Evolutionary conservation across 2,888 invertebrate genomes (phyloP), one percentile per base, ranked within the genome.

Genomic region (Ommatoiulus sabulosus): DNA sequence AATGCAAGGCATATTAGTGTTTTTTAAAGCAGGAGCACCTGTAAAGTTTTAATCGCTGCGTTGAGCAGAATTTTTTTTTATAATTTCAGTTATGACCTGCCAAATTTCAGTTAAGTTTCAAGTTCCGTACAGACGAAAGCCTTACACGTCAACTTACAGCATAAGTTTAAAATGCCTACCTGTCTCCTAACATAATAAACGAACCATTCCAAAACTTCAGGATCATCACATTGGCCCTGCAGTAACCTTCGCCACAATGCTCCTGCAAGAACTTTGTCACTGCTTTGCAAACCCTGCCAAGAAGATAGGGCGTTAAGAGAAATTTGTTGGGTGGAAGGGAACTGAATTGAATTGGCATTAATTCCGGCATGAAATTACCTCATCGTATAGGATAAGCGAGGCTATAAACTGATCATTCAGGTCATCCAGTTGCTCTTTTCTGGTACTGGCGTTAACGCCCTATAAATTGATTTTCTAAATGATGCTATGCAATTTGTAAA

Each of bases 211-310:
- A 92, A 72, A 20, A 91, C 48, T 15, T 44, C 46, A 20, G 89
- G 84, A 57, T 90, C 84, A 86, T 44, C 91, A 90, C 90, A 88
- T 15, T 90, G 57, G 89, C 89, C 90, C 46, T 91, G 90, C 86
- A 91, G 91, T 87, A 92, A 89, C 44, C 90, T 90, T 63, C 91
- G 89, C 92, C 92, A 92, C 20, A 92, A 89, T 0, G 92, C 91
- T 43, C 91, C 91, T 5, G 92, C 92, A 43, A 92, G 89, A 4
- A 89, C 90, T 87, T 87, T 90, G 89, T 92, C 92, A 88, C 91
- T 90, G 35, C 87, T 72, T 44, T 72, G 63, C 43, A 87, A 63
- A 15, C 87, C 87, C 87, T 87, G 35, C 17, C 8, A 20, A 10
- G 57, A 72, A 12, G 12, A 87, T 86, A 85, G 85, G 35, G 12